A percentile compares a stretch with the other conserved stretches of the same genome.
These are phyloP conservation scores for Zhuqinia jingwanae DNA, from an alignment of 2,888 invertebrate genomes.

Conservation along the genomic window DNA sequence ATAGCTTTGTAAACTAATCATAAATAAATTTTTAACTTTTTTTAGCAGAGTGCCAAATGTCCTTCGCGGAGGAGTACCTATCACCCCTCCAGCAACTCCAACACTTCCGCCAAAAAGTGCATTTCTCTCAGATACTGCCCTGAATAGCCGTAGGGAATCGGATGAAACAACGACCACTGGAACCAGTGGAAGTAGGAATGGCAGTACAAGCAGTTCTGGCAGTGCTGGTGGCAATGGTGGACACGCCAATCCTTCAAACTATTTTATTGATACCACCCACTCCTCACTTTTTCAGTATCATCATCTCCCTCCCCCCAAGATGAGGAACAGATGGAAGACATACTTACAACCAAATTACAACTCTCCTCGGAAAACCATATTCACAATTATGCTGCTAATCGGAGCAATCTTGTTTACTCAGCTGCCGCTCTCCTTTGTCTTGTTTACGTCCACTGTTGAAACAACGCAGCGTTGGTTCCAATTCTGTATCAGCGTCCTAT, in stretches of 20 bases:
- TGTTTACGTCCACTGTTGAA: constrained; percentile 72
- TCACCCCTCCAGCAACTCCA: constrained; percentile 70
- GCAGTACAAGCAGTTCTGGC: constrained; percentile 51
- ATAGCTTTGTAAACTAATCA: no score
- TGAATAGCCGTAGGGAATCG: constrained; percentile 57
- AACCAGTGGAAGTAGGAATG: constrained; percentile 50
- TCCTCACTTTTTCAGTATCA: constrained; percentile 62
- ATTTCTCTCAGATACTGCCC: constrained; percentile 65
- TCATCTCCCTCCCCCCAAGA: constrained; percentile 54
- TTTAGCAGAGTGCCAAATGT: constrained; percentile 55
- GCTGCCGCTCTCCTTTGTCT: constrained; percentile 75
- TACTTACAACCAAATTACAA: constrained; percentile 77
- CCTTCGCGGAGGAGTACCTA: constrained; percentile 44
- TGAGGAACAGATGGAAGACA: constrained; percentile 74
- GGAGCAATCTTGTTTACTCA: constrained; percentile 77
- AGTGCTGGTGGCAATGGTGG: constrained; percentile 34
- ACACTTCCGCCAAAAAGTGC: constrained; percentile 67
- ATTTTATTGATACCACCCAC: constrained; percentile 63
- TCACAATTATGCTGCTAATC: constrained; percentile 77
- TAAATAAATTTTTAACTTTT: constrained; percentile 19
- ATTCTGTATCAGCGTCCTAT: constrained; percentile 74
- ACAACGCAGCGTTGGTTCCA: constrained; percentile 71
- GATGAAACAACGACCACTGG: constrained; percentile 57
- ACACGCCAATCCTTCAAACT: constrained; percentile 34
- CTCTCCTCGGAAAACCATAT: constrained; percentile 78